These are phyloP conservation scores for Micropoecilia bifurca DNA, from an alignment of 2,797 vertebrate species.

Conservation along the genomic window DNA sequence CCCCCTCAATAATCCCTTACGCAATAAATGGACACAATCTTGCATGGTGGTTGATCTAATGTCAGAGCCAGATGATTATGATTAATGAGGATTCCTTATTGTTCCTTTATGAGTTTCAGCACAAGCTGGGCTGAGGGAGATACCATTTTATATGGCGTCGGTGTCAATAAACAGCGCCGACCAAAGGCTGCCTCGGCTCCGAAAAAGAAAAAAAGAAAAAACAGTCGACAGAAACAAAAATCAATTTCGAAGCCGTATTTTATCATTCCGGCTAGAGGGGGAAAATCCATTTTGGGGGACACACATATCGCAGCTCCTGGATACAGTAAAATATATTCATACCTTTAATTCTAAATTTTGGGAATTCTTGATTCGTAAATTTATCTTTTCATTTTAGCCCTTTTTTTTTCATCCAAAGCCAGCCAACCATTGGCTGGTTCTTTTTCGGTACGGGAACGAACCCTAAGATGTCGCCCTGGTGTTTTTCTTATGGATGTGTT, in stretches of 20 bases:
- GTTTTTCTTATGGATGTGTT: constrained; percentile 67
- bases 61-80: constrained; percentile 75
- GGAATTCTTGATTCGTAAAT: constrained; percentile 48
- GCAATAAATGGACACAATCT: constrained; percentile 78
- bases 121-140: constrained; percentile 75
- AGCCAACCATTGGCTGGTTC: constrained; percentile 25
- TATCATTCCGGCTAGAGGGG: constrained; percentile 66
- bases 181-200: constrained; percentile 57
- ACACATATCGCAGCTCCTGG: constrained; percentile 50
- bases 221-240: constrained; percentile 64
- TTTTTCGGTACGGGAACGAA: constrained; percentile 33
- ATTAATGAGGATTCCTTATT: constrained; percentile 82
- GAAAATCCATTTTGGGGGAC: constrained; percentile 67
- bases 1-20: constrained; percentile 75
- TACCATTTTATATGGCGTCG: constrained; percentile 70
- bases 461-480: constrained; percentile 48
- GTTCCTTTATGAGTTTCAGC: constrained; percentile 83
- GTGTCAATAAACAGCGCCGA: constrained; percentile 69
- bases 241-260: constrained; percentile 69
- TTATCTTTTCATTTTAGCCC: constrained; percentile 38
- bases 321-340: constrained; percentile 56
- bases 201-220: constrained; percentile 35
- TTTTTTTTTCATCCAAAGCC: constrained; percentile 45
- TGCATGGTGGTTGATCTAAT: constrained; percentile 76
- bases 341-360: constrained; percentile 58